Evolutionary conservation across 2,888 invertebrate genomes (phyloP), one percentile per base, ranked within the genome.

Genomic region (Idaea aversata): DNA sequence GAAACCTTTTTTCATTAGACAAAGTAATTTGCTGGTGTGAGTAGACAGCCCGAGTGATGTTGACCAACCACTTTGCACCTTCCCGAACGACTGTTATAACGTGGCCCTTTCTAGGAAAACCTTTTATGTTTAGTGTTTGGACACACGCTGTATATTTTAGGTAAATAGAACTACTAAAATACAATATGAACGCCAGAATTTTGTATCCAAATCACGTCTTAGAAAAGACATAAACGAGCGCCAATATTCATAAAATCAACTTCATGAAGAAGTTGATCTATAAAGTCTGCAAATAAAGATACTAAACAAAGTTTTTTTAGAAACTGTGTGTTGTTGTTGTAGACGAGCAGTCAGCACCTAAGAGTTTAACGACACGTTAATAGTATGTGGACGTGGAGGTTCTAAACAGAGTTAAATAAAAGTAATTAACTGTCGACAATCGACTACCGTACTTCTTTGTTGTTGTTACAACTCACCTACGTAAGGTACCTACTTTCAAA

Each of bases 31-130:
- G 82, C 75, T 76, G 77, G 85, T 80, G 83, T 81, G 82, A 83
- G 85, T 82, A 81, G 80, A 70, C 75, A 66, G 79, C 73, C 77
- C 73, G 76, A 77, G 82, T 78, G 78, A 76, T 90, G 81, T 91
- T 90, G 85, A 87, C 89, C 76, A 71, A 87, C 80, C 87, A 89
- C 90, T 91, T 91, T 77, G 86, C 91, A 90, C 90, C 88, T 90
- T 77, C 76, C 77, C 75, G 79, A 77, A 77, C 76, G 77, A 77
- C 78, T 78, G 80, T 81, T 82, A 83, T 80, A 78, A 75, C 75
- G 79, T 79, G 78, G 81, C 85, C 87, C 86, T 87, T 91, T 88
- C 88, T 85, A 83, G 82, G 87, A 88, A 87, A 80, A 77, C 78
- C 76, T 75, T 79, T 81, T 82, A 81, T 81, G 75, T 75, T 78